Base-by-base conservation (phyloP, 2,113 vertebrate genomes). In the Thinocorus orbignyianus region DNA sequence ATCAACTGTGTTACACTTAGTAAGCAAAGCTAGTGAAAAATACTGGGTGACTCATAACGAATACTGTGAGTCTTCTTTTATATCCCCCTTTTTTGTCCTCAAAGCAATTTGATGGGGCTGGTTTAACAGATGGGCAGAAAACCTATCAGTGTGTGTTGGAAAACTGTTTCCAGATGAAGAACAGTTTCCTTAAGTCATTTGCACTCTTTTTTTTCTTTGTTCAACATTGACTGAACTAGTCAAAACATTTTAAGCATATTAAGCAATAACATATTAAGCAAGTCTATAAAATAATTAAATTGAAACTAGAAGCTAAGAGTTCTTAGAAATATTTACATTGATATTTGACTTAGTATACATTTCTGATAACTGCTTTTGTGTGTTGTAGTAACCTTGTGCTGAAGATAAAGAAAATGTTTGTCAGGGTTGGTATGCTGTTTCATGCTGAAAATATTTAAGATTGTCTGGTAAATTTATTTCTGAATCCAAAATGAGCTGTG, bases 81-180 rank as follows among this genome's bases (percentile, higher is more conserved):
- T 95, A 42, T 58, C 41, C 70, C 89, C 58, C 49, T 91, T 93
- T 93, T 96, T 80, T 82, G 81, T 94, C 95, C 91, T 96, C 84
- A 88, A 61, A 96, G 94, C 90, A 90, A 77, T 95, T 96, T 91
- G 84, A 80, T 93, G 41, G 70, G 49, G 28, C 90, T 97, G 93
- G 58, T 88, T 91, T 96, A 96, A 95, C 96, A 96, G 94, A 97
- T 96, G 96, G 95, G 81, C 87, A 96, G 66, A 96, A 92, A 96
- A 95, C 84, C 84, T 95, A 92, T 89, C 89, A 87, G 69, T 64
- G 48, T 84, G 69, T 94, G 81, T 91, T 95, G 58, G 58, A 86
- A 88, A 95, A 96, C 92, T 77, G 62, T 82, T 96, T 95, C 85
- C 93, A 89, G 85, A 95, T 96, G 87, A 95, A 96, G 93, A 97